Conservation (phyloP, 2,113 vertebrate genomes). For the Sisor rabdophorus region DNA sequence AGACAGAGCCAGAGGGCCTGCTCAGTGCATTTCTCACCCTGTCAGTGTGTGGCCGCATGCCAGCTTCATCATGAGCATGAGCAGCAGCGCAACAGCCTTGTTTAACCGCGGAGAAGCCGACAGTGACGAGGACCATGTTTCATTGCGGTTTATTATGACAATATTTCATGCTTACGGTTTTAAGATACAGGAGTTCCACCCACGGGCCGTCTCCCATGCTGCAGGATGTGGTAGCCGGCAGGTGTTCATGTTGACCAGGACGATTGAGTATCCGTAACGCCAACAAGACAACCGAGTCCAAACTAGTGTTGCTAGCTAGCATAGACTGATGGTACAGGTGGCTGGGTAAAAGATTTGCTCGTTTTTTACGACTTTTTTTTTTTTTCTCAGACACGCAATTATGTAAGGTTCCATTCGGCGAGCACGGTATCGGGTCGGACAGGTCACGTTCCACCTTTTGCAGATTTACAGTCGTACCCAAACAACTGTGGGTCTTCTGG, state of each 20-base stretch:
- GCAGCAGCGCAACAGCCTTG: conserved; percentile 4
- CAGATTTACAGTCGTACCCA: not conserved
- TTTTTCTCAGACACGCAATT: no score
- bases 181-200: conserved; percentile 58
- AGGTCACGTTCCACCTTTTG: conserved; percentile 20
- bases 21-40: conserved; percentile 38
- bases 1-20: conserved; percentile 24
- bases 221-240: conserved; percentile 11
- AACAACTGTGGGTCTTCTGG: not conserved
- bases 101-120: conserved; percentile 29
- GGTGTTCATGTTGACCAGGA: conserved; percentile 30
- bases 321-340: conserved; percentile 34
- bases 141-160: conserved; percentile 60
- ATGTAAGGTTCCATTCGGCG: not conserved
- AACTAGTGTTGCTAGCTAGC: conserved; percentile 34
- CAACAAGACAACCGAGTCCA: conserved; percentile 36
- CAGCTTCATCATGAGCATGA: conserved; percentile 15
- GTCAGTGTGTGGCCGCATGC: conserved; percentile 25
- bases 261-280: conserved; percentile 7
- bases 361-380: conserved; percentile 4
- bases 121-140: conserved; percentile 28
- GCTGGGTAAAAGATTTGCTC: conserved; percentile 18
- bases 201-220: conserved; percentile 32
- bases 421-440: conserved; percentile 9
- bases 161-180: conserved; percentile 44